Evolutionary conservation across 2,113 vertebrate species (phyloP), one percentile per base, ranked within the genome.

Genomic region (Astur gentilis): DNA sequence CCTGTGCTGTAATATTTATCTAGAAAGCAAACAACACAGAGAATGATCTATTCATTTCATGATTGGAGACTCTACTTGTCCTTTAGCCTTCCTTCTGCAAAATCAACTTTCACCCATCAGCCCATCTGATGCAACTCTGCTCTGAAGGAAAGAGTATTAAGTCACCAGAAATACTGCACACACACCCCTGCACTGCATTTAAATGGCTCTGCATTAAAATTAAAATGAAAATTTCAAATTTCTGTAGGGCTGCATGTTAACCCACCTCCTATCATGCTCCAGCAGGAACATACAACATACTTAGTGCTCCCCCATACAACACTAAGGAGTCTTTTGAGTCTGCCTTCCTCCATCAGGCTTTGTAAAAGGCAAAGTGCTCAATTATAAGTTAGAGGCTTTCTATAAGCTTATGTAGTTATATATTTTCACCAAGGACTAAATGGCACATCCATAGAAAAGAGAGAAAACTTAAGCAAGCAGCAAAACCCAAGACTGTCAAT

Each of bases 371-470:
- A 44, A 61, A 60, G 20, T 8, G 18, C 60, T 67, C 50, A 58
- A 1, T 55, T 72, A 1, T 20, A 54, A 91, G 26, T 57, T 60
- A 52, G 17, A 84, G 22, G 15, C 20, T 91, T 89, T 87, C 61
- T 19, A 77, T 38, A 58, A 49, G 75, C 16, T 36, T 54, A 19
- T 0, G 1, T 19, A 70, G 36, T 73, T 82, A 6, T 0, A 61
- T 47, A 6, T 80, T 77, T 93, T 70, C 69, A 45, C 38, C 40
- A 57, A 83, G 32, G 34, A 65, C 65, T 66, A 13, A 26, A 31
- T 7, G 13, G 12, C 18, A 34, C 6, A 13, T 34, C 54, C 19
- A 77, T 42, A 45, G 50, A 57, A 64, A 29, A 18, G 52, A 89
- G 19, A 2, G 72, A 85, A 34, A 83, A 47, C 23, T 40, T 69